These are phyloP conservation scores for Halcyon malimbica DNA, from an alignment of 2,113 vertebrate species.

Conservation along the genomic window DNA sequence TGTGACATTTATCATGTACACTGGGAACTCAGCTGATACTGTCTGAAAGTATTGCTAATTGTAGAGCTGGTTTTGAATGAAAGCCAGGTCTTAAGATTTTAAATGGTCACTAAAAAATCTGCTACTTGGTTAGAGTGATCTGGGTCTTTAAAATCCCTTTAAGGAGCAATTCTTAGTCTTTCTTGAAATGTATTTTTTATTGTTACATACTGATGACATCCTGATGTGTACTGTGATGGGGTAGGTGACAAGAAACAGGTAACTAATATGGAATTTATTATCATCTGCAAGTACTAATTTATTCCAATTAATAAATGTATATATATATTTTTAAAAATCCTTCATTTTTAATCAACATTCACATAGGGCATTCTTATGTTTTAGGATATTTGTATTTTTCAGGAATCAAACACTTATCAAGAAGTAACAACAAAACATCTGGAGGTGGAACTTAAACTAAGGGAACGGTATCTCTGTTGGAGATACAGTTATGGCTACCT, in stretches of 20 bases:
- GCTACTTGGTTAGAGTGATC: not conserved
- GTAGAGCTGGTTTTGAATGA: conserved; percentile 62
- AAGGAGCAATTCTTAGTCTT: not conserved
- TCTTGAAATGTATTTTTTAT: not conserved
- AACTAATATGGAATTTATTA: not conserved
- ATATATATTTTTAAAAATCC: not conserved
- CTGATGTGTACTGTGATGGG: rapidly evolving
- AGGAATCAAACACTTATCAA: not conserved
- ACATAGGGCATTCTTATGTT: not conserved
- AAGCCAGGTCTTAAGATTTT: conserved; percentile 42
- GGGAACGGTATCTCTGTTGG: not conserved
- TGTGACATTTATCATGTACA: conserved; percentile 59
- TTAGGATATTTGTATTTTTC: not conserved
- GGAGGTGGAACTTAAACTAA: not conserved
- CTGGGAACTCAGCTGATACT: conserved; percentile 60
- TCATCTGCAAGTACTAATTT: not conserved
- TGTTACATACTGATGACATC: not conserved
- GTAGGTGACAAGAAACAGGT: not conserved
- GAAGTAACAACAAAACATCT: not conserved
- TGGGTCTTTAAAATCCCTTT: not conserved
- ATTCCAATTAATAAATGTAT: not conserved
- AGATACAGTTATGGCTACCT: not conserved
- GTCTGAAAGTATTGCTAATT: conserved; percentile 66
- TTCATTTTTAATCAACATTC: not conserved
- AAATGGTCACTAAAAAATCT: conserved; percentile 1